These are phyloP conservation scores for Drosophila robusta DNA, from an alignment of 2,888 invertebrate species.

Conservation along the genomic window DNA sequence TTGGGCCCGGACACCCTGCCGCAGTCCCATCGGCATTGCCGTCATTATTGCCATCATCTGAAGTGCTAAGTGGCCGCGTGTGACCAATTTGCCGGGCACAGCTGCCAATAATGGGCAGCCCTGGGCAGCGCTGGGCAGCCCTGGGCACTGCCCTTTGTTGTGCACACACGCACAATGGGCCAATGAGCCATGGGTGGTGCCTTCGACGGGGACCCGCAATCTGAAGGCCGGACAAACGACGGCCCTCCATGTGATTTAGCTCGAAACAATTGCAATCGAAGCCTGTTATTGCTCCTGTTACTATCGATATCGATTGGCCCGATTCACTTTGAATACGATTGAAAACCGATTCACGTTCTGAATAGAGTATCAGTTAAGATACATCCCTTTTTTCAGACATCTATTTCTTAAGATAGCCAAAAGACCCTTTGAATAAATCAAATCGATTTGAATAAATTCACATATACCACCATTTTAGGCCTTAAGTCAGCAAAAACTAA, in stretches of 20 bases:
- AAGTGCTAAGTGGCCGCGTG: slow-evolving; percentile 78
- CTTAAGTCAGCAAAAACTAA: too few relatives aligned
- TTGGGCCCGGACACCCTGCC: slow-evolving; percentile 27
- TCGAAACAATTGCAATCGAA: not conserved
- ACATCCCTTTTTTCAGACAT: too few relatives aligned
- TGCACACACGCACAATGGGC: slow-evolving; percentile 4
- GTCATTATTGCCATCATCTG: slow-evolving; percentile 41
- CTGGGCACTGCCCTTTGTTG: slow-evolving; percentile 24
- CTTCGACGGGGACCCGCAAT: not conserved
- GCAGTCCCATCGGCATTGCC: slow-evolving; percentile 4
- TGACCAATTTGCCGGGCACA: slow-evolving; percentile 71
- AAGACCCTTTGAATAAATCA: too few relatives aligned
- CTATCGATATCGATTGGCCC: too few relatives aligned
- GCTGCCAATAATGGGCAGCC: slow-evolving; percentile 52
- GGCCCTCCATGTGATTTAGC: not conserved
- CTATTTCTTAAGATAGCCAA: too few relatives aligned
- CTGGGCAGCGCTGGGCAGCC: slow-evolving; percentile 12
- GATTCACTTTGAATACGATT: too few relatives aligned
- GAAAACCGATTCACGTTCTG: too few relatives aligned
- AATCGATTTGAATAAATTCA: too few relatives aligned
- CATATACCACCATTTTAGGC: too few relatives aligned
- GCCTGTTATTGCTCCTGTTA: too few relatives aligned
- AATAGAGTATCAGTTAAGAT: too few relatives aligned
- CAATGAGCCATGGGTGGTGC: slow-evolving; percentile 27
- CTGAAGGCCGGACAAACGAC: not conserved